phyloP scores from a whole-genome alignment of 2,888 invertebrate genomes.

The Bombylius major region DNA sequence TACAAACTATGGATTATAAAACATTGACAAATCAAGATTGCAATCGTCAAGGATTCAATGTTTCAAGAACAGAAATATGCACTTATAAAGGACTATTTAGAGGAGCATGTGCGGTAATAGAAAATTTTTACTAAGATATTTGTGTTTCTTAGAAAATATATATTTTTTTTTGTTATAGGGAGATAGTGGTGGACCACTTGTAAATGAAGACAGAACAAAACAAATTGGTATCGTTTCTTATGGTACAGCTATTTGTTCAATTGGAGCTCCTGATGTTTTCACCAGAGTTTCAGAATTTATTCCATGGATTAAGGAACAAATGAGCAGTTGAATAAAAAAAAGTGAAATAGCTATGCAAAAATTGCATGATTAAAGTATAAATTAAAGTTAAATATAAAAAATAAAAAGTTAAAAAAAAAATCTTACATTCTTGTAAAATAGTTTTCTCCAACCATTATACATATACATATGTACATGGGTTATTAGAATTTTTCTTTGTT shows the following conservation, averaged over 20 bases:
- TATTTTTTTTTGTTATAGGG: conserved; percentile 21
- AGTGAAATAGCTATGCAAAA: too few species aligned
- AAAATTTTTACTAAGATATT: not conserved
- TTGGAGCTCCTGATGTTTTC: conserved; percentile 28
- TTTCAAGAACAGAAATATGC: conserved; percentile 31
- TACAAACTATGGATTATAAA: conserved; percentile 27
- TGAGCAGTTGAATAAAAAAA: conserved; percentile 5
- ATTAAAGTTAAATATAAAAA: too few species aligned
- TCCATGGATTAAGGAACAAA: conserved; percentile 27
- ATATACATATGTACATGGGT: too few species aligned
- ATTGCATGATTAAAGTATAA: too few species aligned
- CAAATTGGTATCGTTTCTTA: conserved; percentile 33
- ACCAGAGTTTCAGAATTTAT: conserved; percentile 30
- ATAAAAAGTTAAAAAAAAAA: too few species aligned
- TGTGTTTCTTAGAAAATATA: not conserved
- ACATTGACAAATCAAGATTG: conserved; percentile 29
- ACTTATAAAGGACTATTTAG: conserved; percentile 22
- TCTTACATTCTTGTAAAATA: too few species aligned
- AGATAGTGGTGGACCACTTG: conserved; percentile 34
- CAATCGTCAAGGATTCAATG: conserved; percentile 23
- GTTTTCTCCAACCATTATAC: too few species aligned
- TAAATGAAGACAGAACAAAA: conserved; percentile 18
- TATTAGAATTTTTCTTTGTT: too few species aligned
- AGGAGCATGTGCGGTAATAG: conserved; percentile 28
- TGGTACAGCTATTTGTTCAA: conserved; percentile 20